Evolutionary conservation across 2,888 invertebrate genomes (phyloP).

Genomic region (Lepidocyrtinus sp.): DNA sequence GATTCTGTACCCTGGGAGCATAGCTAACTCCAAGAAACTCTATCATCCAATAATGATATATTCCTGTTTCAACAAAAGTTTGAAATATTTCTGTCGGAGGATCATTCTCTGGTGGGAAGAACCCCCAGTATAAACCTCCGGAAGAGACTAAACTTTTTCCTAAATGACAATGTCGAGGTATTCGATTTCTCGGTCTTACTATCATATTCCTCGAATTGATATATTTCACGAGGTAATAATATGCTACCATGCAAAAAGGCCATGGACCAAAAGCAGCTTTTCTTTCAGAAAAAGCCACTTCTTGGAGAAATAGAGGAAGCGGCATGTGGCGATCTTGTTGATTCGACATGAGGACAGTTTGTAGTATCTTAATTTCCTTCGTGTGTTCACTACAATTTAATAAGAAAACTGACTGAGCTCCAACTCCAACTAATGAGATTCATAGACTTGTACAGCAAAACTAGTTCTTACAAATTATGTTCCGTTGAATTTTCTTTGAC

Average conservation of each 20-base stretch:
- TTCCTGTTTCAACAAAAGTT: conserved; percentile 15
- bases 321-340: background rate
- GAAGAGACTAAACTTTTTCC: conserved; percentile 18
- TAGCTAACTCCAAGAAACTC: conserved; percentile 17
- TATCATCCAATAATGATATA: conserved; percentile 23
- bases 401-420: background rate
- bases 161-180: conserved; percentile 12
- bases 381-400: conserved; percentile 5
- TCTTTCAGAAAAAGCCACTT: background rate
- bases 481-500: conserved; percentile 1
- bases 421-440: background rate
- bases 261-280: conserved; percentile 22
- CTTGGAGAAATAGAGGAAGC: background rate
- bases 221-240: background rate
- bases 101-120: conserved; percentile 2
- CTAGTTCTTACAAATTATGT: no score
- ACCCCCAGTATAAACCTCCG: conserved; percentile 26
- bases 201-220: no score
- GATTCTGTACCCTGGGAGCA: conserved; percentile 27
- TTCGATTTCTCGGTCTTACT: background rate
- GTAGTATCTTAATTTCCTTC: conserved; percentile 4
- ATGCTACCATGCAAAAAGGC: conserved; percentile 12
- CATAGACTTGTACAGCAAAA: background rate
- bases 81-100: background rate
- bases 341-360: background rate